Evolutionary conservation across 2,113 vertebrate species (phyloP).

Genomic region (Sula dactylatra): DNA sequence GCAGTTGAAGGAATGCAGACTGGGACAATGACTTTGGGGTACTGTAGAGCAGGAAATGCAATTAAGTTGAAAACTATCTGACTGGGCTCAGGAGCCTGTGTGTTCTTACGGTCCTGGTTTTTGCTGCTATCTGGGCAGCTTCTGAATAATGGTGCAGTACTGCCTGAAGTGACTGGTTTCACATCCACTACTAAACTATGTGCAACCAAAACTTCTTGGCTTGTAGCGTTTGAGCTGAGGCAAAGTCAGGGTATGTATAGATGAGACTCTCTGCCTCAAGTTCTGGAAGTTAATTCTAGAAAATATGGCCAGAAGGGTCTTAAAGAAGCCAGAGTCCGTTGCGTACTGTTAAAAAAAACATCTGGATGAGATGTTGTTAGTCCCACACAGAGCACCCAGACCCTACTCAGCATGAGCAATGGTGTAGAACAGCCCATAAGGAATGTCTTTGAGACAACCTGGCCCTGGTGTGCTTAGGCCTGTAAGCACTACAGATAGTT

Average conservation of each 20-base stretch:
- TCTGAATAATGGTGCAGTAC: neutral
- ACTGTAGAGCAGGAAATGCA: neutral
- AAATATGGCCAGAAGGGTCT: neutral
- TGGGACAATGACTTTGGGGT: conserved; percentile 9
- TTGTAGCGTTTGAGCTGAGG: rapidly evolving
- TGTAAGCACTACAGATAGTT: neutral
- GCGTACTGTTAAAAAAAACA: neutral
- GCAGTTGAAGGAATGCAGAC: conserved; percentile 28
- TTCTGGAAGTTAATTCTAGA: neutral
- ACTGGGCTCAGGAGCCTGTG: neutral
- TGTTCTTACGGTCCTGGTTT: neutral
- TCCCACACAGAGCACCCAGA: neutral
- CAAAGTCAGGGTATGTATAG: neutral
- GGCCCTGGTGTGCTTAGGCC: neutral
- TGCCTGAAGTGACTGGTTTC: neutral
- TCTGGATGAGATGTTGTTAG: neutral
- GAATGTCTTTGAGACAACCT: neutral
- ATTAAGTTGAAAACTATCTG: neutral
- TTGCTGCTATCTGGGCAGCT: neutral
- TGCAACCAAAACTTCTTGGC: neutral
- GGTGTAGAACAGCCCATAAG: no score
- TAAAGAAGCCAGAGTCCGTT: neutral
- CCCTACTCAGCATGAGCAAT: neutral
- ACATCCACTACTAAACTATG: neutral
- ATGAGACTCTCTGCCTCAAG: neutral